Evolutionary conservation across 1,140 invertebrate species (phyloP), one percentile per base, ranked within the genome.

Genomic region (Heliothis virescens): DNA sequence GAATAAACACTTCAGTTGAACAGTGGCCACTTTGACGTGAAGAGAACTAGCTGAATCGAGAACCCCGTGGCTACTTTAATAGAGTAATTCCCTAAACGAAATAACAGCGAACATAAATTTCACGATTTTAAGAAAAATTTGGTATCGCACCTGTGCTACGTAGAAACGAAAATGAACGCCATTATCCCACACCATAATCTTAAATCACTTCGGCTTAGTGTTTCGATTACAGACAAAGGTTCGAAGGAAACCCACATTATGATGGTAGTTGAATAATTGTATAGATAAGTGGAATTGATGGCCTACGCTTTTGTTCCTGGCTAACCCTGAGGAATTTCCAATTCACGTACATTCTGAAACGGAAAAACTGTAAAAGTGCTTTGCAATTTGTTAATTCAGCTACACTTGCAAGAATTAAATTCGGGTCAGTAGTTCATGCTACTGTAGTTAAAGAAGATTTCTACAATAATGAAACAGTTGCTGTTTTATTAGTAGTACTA

Each of bases 151-250:
- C 90, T 91, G 89, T 86, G 85, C 84, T 82, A 79, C 86, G 86
- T 80, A 73, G 82, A 83, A 88, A 88, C 85, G 84, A 89, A 88
- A 91, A 89, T 92, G 90, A 88, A 88, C 78, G 87, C 87, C 85
- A 91, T 93, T 92, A 93, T 91, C 90, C 89, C 91, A 85, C 85
- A 89, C 91, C 89, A 92, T 93, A 92, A 93, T 91, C 91, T 91
- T 93, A 93, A 93, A 93, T 93, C 91, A 93, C 90, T 91, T 87
- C 79, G 91, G 90, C 90, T 92, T 91, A 93, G 90, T 90, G 87
- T 91, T 92, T 93, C 90, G 89, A 91, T 93, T 90, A 89, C 90
- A 90, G 89, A 92, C 90, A 93, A 93, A 93, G 91, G 90, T 86
- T 89, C 90, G 85, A 83, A 84, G 77, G 84, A 91, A 92, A 85